A percentile compares a stretch with the other conserved stretches of the same genome.
Conservation (phyloP, 1,140 invertebrate species). For the Euglossa dilemma region DNA sequence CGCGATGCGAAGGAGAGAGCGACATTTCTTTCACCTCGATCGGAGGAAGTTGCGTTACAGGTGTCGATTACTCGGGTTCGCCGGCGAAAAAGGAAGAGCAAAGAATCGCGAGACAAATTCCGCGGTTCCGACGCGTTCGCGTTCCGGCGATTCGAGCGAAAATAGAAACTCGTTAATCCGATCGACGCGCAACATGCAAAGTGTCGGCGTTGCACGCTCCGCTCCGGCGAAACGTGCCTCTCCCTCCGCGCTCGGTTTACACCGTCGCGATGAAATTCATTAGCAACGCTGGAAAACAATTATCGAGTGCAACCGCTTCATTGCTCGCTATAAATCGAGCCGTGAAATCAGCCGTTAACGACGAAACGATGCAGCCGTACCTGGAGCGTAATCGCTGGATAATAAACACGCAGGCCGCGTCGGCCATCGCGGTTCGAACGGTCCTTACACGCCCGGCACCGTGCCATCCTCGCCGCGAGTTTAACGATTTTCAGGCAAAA, state of each 20-base stretch:
- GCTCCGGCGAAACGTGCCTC: not conserved
- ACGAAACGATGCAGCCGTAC: slow-evolving; percentile 11
- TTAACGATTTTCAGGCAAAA: not conserved
- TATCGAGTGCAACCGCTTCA: slow-evolving; percentile 19
- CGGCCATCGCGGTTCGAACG: not conserved
- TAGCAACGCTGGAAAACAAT: slow-evolving; percentile 17
- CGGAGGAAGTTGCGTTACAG: too few relatives aligned
- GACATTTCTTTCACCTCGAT: too few relatives aligned
- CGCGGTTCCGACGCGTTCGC: too few relatives aligned
- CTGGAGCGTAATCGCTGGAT: slow-evolving; percentile 5
- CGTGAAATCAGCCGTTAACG: slow-evolving; percentile 16
- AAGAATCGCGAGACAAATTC: too few relatives aligned
- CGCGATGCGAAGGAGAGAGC: too few relatives aligned
- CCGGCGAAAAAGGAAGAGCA: too few relatives aligned
- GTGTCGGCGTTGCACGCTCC: not conserved
- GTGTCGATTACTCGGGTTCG: too few relatives aligned
- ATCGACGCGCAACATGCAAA: not conserved
- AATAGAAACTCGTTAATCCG: not conserved
- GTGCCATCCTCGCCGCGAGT: not conserved
- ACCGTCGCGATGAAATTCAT: slow-evolving; percentile 10
- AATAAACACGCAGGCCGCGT: slow-evolving; percentile 2
- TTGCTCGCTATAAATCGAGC: slow-evolving; percentile 12
- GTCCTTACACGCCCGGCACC: not conserved
- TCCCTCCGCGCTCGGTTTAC: not conserved
- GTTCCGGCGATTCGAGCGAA: too few relatives aligned